phyloP scores from a whole-genome alignment of 2,888 invertebrate species.

The Ennomos erosarius region DNA sequence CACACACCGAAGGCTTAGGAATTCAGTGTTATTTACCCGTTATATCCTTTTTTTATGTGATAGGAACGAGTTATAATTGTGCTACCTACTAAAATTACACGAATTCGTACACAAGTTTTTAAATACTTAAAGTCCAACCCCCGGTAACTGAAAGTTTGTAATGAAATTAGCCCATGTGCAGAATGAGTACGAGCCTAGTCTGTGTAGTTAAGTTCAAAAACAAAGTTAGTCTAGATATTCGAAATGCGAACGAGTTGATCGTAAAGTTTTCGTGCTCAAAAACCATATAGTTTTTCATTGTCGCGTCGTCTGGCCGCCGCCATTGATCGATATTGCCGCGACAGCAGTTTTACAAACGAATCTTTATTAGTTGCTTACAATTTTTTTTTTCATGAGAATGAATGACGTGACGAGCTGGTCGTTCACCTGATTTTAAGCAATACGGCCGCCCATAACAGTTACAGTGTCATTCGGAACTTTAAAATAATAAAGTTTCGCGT shows the following conservation, averaged over 20 bases:
- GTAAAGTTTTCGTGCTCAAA: slow-evolving; percentile 56
- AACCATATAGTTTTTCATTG: slow-evolving; percentile 77
- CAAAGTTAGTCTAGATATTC: slow-evolving; percentile 47
- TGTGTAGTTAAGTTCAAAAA: slow-evolving; percentile 38
- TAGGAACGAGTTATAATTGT: too few species aligned
- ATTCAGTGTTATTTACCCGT: too few species aligned
- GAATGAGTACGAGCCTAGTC: slow-evolving; percentile 33
- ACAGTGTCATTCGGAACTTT: too few species aligned
- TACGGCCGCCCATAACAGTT: too few species aligned
- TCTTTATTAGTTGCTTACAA: not conserved
- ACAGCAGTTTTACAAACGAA: slow-evolving; percentile 57
- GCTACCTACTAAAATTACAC: too few species aligned
- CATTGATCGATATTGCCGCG: slow-evolving; percentile 67
- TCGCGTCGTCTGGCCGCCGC: slow-evolving; percentile 70
- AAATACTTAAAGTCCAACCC: slow-evolving; percentile 11
- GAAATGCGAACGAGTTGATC: slow-evolving; percentile 52
- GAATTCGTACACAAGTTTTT: not conserved
- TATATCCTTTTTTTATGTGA: too few species aligned
- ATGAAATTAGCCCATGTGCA: slow-evolving; percentile 31
- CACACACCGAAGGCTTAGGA: too few species aligned
- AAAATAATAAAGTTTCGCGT: too few species aligned
- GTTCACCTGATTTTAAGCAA: too few species aligned
- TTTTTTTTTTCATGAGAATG: too few species aligned
- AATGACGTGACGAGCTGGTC: too few species aligned
- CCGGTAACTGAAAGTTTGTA: slow-evolving; percentile 19